Conservation (phyloP, 2,113 vertebrate species). For the Megatriorchis doriae region DNA sequence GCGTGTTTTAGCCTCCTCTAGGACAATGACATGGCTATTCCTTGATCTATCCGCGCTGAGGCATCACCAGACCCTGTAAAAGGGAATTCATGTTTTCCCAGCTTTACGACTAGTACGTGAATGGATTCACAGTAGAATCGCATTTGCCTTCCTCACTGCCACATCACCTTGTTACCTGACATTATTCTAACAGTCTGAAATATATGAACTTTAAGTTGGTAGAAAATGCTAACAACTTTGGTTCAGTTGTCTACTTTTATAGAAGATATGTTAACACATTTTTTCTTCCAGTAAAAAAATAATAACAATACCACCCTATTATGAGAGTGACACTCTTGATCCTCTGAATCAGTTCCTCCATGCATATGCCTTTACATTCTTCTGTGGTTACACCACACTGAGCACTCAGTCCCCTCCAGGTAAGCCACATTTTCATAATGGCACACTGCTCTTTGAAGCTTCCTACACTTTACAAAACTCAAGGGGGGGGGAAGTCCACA, state of each 20-base stretch:
- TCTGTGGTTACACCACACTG: not conserved
- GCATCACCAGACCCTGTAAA: not conserved
- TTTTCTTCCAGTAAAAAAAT: not conserved
- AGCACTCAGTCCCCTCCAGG: not conserved
- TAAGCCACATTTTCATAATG: not conserved
- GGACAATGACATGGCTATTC: not conserved
- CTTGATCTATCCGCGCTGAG: not conserved
- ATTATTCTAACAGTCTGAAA: not conserved
- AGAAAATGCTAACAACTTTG: not conserved
- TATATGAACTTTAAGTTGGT: not conserved
- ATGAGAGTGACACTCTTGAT: not conserved
- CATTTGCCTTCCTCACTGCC: not conserved
- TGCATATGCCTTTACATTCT: rapidly evolving
- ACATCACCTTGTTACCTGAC: not conserved
- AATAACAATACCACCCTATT: not conserved
- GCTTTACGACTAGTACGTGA: not conserved
- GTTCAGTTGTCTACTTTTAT: not conserved
- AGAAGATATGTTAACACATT: not conserved
- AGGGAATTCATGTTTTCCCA: not conserved
- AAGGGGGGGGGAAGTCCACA: not conserved
- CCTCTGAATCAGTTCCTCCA: not conserved
- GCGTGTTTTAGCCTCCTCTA: not conserved
- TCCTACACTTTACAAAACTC: not conserved
- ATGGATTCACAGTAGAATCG: not conserved
- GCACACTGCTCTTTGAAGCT: not conserved